phyloP scores from a whole-genome alignment of 1,140 invertebrate species.

The Tribolium madens region DNA sequence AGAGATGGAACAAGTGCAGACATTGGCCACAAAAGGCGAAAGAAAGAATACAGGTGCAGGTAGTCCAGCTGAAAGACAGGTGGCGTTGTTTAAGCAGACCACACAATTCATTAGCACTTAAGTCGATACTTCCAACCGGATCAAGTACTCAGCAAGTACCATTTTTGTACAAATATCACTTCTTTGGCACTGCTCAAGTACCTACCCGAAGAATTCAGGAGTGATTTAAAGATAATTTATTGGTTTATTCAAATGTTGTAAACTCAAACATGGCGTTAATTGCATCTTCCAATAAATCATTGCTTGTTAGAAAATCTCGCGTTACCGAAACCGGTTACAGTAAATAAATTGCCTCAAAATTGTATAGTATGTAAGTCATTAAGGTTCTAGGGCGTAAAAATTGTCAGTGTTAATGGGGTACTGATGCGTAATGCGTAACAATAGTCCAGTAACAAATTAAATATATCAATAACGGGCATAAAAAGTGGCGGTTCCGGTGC shows the following conservation, averaged over 20 bases:
- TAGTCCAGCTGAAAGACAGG: conserved; percentile 52
- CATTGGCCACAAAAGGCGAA: conserved; percentile 5
- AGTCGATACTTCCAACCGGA: conserved; percentile 44
- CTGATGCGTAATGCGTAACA: not conserved
- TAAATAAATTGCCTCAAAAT: not conserved
- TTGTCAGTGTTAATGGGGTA: not conserved
- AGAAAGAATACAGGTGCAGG: conserved; percentile 44
- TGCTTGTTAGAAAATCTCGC: not conserved
- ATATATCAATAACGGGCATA: conserved; percentile 32
- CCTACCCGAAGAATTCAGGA: too few relatives aligned
- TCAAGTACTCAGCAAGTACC: conserved; percentile 31
- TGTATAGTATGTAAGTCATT: not conserved
- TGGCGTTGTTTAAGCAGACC: conserved; percentile 49
- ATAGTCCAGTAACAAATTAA: conserved; percentile 9
- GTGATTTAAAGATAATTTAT: not conserved
- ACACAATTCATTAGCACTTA: conserved; percentile 50
- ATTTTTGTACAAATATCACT: too few relatives aligned
- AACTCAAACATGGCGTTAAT: not conserved
- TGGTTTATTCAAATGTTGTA: not conserved
- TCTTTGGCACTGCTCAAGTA: too few relatives aligned
- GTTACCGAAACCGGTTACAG: not conserved
- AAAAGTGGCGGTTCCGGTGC: conserved; percentile 47
- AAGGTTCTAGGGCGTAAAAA: not conserved
- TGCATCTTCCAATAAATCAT: not conserved
- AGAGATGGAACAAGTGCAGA: not conserved